A percentile compares a stretch with the other conserved stretches of the same genome.
Conservation (phyloP, 2,888 invertebrate genomes). For the Rhingia campestris region DNA sequence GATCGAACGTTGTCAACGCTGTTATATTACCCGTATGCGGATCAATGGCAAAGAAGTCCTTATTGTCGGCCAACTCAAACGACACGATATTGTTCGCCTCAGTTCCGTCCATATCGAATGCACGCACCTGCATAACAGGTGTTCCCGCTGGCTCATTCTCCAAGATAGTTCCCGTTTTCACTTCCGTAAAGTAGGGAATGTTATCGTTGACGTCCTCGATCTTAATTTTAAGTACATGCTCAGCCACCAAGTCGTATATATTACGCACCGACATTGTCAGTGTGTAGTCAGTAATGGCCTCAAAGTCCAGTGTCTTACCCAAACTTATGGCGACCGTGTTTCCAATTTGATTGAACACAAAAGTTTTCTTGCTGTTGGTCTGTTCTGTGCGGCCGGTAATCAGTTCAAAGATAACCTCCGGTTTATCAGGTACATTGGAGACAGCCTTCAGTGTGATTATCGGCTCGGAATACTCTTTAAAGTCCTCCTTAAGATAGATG, state of each 20-base stretch:
- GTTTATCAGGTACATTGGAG: slow-evolving; percentile 90
- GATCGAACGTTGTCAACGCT: slow-evolving; percentile 91
- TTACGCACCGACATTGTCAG: slow-evolving; percentile 92
- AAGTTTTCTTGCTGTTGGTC: slow-evolving; percentile 92
- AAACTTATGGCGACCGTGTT: slow-evolving; percentile 89
- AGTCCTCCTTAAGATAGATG: slow-evolving; percentile 89
- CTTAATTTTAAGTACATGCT: slow-evolving; percentile 90
- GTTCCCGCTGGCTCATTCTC: slow-evolving; percentile 93
- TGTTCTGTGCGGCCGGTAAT: slow-evolving; percentile 92
- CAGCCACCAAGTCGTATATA: slow-evolving; percentile 90
- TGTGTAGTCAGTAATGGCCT: slow-evolving; percentile 92
- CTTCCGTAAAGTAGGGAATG: slow-evolving; percentile 92
- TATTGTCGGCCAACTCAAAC: slow-evolving; percentile 88
- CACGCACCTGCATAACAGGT: slow-evolving; percentile 92
- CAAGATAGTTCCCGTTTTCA: slow-evolving; percentile 90
- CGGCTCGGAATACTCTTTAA: slow-evolving; percentile 87
- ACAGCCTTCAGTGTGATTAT: slow-evolving; percentile 89
- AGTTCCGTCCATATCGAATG: slow-evolving; percentile 94
- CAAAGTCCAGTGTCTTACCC: slow-evolving; percentile 91
- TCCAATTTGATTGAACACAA: slow-evolving; percentile 87
- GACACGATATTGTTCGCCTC: slow-evolving; percentile 91
- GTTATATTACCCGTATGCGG: slow-evolving; percentile 93
- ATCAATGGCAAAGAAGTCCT: slow-evolving; percentile 92
- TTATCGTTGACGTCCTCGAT: slow-evolving; percentile 96
- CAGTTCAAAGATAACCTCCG: slow-evolving; percentile 90